Percentiles rank a stretch among this genome's conserved stretches.
Evolutionary conservation across 2,797 vertebrate species (phyloP).

Genomic region (Liasis olivaceus): DNA sequence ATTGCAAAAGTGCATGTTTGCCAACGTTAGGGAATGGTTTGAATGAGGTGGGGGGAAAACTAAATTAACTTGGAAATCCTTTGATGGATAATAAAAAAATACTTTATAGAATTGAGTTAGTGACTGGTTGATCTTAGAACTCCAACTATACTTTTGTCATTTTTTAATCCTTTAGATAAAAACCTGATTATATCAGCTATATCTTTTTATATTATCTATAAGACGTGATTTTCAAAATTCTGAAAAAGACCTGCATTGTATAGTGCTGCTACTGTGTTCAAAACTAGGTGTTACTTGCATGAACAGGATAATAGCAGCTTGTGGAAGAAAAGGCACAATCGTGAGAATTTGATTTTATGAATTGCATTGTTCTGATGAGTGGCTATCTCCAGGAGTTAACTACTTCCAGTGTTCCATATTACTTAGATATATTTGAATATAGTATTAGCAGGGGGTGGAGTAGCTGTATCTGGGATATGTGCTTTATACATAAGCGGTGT

Average conservation of each 20-base stretch:
- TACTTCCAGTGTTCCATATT: not conserved
- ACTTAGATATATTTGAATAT: not conserved
- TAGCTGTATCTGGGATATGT: not conserved
- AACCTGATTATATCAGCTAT: not conserved
- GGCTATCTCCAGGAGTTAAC: not conserved
- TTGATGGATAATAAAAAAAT: not conserved
- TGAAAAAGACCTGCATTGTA: not conserved
- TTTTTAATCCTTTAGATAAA: not conserved
- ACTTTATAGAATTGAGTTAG: not conserved
- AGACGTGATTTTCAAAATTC: not conserved
- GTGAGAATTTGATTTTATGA: not conserved
- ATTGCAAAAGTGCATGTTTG: not conserved
- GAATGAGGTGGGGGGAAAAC: not conserved
- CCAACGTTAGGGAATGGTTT: not conserved
- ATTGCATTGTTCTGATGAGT: not conserved
- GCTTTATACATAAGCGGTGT: constrained; percentile 37
- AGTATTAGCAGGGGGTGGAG: constrained; percentile 10
- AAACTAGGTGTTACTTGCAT: not conserved
- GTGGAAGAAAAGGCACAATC: not conserved
- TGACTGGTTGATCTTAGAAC: not conserved
- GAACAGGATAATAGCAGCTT: not conserved
- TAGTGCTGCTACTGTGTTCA: not conserved
- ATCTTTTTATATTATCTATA: not conserved
- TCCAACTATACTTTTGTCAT: not conserved
- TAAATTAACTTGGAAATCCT: not conserved